These are phyloP conservation scores for Bothrops jararaca DNA, from an alignment of 2,113 vertebrate species.

Conservation along the genomic window DNA sequence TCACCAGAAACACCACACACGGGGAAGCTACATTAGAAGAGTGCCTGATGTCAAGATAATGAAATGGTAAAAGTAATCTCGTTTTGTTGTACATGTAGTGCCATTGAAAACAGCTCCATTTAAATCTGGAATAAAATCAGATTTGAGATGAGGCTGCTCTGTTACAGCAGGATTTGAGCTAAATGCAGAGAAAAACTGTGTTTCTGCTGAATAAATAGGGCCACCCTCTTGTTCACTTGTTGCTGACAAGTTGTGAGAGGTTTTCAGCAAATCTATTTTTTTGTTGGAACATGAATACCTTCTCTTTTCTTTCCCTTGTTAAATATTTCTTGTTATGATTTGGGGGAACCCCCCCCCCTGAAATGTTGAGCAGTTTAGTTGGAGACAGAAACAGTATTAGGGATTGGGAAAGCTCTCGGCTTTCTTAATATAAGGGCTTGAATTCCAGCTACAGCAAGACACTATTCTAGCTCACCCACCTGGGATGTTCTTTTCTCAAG, in stretches of 20 bases:
- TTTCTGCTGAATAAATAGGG: background rate
- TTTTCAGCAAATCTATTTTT: constrained; percentile 11
- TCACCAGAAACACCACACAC: background rate
- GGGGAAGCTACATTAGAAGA: constrained; percentile 21
- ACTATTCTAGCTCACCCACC: constrained; percentile 24
- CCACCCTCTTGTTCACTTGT: background rate
- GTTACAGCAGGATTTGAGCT: constrained; percentile 45
- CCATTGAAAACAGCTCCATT: background rate
- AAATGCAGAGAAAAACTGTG: background rate
- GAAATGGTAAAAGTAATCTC: background rate
- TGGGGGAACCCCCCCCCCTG: background rate
- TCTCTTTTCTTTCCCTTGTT: background rate
- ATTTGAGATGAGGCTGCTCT: background rate
- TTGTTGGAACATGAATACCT: constrained; percentile 5
- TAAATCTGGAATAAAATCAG: background rate
- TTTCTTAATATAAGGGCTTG: constrained; percentile 24
- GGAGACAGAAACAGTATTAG: constrained; percentile 22
- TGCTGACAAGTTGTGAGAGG: background rate
- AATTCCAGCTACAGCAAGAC: constrained; percentile 26
- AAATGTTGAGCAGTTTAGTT: background rate
- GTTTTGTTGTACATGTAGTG: background rate
- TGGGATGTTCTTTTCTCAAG: constrained; percentile 25
- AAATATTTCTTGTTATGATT: background rate
- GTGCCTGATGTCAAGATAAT: constrained; percentile 3
- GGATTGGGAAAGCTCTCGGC: background rate